Base-by-base conservation (phyloP, 2,888 invertebrate genomes). In the Ypsolopha sequella region DNA sequence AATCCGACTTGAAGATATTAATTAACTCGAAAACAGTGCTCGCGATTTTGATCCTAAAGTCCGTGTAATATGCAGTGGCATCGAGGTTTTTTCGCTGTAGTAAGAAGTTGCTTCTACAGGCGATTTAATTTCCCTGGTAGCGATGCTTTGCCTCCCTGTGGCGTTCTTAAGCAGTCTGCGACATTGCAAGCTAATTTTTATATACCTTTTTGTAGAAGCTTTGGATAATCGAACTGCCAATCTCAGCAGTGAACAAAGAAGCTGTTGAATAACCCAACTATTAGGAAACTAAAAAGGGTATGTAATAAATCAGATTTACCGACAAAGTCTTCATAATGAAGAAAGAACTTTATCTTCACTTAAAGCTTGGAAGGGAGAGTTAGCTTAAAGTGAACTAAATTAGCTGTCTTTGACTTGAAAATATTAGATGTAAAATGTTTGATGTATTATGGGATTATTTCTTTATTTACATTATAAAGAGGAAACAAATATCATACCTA, bases 181-280 rank as follows among this genome's bases (percentile, higher is more conserved):
- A 78, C 74, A 73, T 77, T 75, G 73, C 66, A 76, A 73, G 72
- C 78, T 73, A 80, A 80, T 80, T 84, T 79, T 82, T 82, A 76
- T 76, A 68, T 69, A 68, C 71, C 75, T 71, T 81, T 84, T 81
- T 80, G 68, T 68, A 66, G 64, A 68, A 72, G 73, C 65, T 59
- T 60, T 61, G 75, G 76, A 81, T 84, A 84, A 85, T 84, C 81
- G 82, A 85, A 79, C 77, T 84, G 85, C 80, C 85, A 84, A 84
- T 84, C 84, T 73, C 59, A 67, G 63, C 64, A 57, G 57, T 56
- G 73, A 72, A 79, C 77, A 81, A 80, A 76, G 75, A 63, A 68
- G 61, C 64, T 57, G 56, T 58, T 59, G 60, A 61, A 49, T 49
- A 60, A 56, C 57, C 61, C 60, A 72, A 73, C 73, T 74, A 74